Evolutionary conservation across 2,888 invertebrate genomes (phyloP).

Genomic region (Lycocerus yunnanus): DNA sequence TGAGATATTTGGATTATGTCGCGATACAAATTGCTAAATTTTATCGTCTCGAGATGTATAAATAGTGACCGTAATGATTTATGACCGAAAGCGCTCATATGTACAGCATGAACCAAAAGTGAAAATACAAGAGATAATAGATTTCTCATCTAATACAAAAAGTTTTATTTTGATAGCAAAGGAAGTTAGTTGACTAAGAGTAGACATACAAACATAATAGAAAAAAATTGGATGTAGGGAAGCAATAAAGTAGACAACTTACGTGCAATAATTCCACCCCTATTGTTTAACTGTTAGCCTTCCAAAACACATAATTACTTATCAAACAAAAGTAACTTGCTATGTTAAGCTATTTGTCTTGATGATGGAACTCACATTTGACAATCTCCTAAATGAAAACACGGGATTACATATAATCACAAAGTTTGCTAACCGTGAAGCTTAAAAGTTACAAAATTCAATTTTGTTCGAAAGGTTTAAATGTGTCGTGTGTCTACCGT

Average conservation of each 20-base stretch:
- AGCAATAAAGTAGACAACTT: not conserved
- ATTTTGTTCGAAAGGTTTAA: not conserved
- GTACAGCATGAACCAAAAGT: not conserved
- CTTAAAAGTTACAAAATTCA: not conserved
- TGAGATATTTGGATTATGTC: constrained; percentile 12
- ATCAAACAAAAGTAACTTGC: not conserved
- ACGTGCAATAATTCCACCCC: not conserved
- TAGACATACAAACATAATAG: not conserved
- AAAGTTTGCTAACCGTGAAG: not conserved
- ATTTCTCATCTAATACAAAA: not conserved
- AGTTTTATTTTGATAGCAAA: not conserved
- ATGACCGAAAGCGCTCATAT: not conserved
- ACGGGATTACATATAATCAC: not conserved
- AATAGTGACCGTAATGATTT: not conserved
- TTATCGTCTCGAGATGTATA: not conserved
- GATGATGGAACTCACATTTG: not conserved
- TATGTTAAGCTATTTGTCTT: not conserved
- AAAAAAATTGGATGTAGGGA: not conserved
- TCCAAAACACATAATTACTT: not conserved
- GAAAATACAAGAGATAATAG: not conserved
- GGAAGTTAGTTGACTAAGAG: not conserved
- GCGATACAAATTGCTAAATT: constrained; percentile 9
- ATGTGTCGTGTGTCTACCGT: not conserved
- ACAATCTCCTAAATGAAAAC: not conserved
- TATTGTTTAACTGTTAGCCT: not conserved